A percentile compares a stretch with the other conserved stretches of the same genome.
phyloP scores from a whole-genome alignment of 2,797 vertebrate genomes.

The Poecilia gillii region DNA sequence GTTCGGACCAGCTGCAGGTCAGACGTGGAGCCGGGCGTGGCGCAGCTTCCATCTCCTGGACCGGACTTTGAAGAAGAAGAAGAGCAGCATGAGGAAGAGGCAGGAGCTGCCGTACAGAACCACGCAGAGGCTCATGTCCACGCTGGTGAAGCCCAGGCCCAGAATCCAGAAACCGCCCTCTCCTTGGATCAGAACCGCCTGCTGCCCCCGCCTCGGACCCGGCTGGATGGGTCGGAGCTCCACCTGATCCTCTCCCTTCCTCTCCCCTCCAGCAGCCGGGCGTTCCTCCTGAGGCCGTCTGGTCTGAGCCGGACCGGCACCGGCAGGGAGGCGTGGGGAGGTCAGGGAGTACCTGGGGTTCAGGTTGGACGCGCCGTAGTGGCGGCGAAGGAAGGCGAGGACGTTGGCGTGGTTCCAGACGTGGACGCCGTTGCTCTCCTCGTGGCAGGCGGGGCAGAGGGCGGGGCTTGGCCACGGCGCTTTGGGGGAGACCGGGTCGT shows the following conservation, averaged over 20 bases:
- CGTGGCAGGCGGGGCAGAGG: slow-evolving; percentile 89
- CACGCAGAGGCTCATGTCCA: slow-evolving; percentile 97
- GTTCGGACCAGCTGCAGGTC: background rate
- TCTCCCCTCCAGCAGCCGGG: slow-evolving; percentile 17
- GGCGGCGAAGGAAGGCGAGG: slow-evolving; percentile 84
- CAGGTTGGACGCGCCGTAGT: slow-evolving; percentile 85
- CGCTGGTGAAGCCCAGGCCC: slow-evolving; percentile 90
- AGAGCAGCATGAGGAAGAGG: slow-evolving; percentile 92
- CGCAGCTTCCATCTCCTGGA: slow-evolving; percentile 87
- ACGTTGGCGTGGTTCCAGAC: slow-evolving; percentile 87
- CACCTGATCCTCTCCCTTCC: slow-evolving; percentile 13
- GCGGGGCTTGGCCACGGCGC: slow-evolving; percentile 90
- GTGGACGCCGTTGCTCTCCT: slow-evolving; percentile 86
- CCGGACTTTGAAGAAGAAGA: slow-evolving; percentile 91
- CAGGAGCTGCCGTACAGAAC: slow-evolving; percentile 89
- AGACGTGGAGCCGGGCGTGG: slow-evolving; percentile 77
- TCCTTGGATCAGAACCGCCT: slow-evolving; percentile 1
- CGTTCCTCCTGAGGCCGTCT: slow-evolving; percentile 23
- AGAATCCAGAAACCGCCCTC: slow-evolving; percentile 74
- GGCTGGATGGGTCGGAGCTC: background rate
- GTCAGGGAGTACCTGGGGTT: slow-evolving; percentile 70
- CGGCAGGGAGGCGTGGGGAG: slow-evolving; percentile 13
- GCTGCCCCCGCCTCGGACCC: background rate
- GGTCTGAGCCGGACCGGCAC: slow-evolving; percentile 19
- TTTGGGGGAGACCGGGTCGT: slow-evolving; percentile 93